phyloP scores from a whole-genome alignment of 2,113 vertebrate genomes.

The Columbina picui region DNA sequence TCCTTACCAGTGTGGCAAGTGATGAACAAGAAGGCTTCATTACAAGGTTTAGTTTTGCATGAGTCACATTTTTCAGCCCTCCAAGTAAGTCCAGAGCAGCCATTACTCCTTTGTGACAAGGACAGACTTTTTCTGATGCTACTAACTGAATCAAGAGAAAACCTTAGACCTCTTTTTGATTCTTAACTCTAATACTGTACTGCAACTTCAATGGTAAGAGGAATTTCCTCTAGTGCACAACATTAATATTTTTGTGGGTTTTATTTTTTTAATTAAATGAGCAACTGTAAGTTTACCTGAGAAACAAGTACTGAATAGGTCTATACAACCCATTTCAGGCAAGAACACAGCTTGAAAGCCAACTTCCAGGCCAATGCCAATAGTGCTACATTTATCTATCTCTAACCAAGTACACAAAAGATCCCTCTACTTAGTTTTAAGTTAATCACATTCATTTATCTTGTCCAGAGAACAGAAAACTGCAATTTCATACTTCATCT shows the following conservation, averaged over 20 bases:
- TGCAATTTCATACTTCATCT: background rate
- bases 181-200: background rate
- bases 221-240: background rate
- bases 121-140: background rate
- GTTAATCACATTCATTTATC: background rate
- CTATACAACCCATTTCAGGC: background rate
- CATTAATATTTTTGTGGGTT: background rate
- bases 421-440: background rate
- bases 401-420: background rate
- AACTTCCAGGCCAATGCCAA: background rate
- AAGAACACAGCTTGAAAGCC: background rate
- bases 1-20: background rate
- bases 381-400: background rate
- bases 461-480: background rate
- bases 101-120: background rate
- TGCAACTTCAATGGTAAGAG: background rate
- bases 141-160: background rate
- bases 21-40: background rate
- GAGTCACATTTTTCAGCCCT: background rate
- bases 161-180: background rate
- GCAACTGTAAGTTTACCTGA: background rate
- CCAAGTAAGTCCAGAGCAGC: background rate
- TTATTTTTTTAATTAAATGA: background rate
- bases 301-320: background rate
- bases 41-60: background rate